Evolutionary conservation across 2,888 invertebrate genomes (phyloP).

Genomic region (Parascotia fuliginaria): DNA sequence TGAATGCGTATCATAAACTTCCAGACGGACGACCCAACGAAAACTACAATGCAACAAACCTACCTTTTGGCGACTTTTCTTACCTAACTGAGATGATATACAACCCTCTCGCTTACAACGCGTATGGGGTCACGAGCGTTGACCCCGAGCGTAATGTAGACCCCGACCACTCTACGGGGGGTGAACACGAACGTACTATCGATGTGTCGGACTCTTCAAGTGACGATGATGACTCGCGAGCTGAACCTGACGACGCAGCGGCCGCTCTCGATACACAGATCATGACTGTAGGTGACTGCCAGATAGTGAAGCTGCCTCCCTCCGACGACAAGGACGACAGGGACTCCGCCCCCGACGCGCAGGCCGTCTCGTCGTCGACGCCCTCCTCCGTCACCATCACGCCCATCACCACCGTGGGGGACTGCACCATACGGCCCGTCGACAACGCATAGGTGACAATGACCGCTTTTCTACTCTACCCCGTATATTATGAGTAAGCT

Average conservation of each 20-base stretch:
- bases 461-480: conserved; percentile 56
- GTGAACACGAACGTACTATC: conserved; percentile 73
- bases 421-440: conserved; percentile 80
- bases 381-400: conserved; percentile 78
- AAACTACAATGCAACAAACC: conserved; percentile 83
- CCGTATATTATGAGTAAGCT: conserved; percentile 39
- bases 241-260: conserved; percentile 67
- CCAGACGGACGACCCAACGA: conserved; percentile 81
- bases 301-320: conserved; percentile 78
- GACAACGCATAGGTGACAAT: conserved; percentile 69
- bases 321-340: conserved; percentile 65
- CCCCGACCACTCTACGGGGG: conserved; percentile 54
- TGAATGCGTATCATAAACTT: conserved; percentile 13
- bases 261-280: conserved; percentile 74
- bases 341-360: conserved; percentile 54
- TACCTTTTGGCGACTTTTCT: conserved; percentile 84
- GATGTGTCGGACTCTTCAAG: conserved; percentile 76
- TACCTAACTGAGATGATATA: conserved; percentile 84
- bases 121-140: conserved; percentile 65
- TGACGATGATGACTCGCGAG: conserved; percentile 71
- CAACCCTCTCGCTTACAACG: conserved; percentile 70
- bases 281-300: conserved; percentile 83
- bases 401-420: conserved; percentile 78
- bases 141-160: conserved; percentile 70
- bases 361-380: conserved; percentile 57